Evolutionary conservation across 2,797 vertebrate genomes (phyloP), one percentile per base, ranked within the genome.

Genomic region (Hemitrygon akajei): DNA sequence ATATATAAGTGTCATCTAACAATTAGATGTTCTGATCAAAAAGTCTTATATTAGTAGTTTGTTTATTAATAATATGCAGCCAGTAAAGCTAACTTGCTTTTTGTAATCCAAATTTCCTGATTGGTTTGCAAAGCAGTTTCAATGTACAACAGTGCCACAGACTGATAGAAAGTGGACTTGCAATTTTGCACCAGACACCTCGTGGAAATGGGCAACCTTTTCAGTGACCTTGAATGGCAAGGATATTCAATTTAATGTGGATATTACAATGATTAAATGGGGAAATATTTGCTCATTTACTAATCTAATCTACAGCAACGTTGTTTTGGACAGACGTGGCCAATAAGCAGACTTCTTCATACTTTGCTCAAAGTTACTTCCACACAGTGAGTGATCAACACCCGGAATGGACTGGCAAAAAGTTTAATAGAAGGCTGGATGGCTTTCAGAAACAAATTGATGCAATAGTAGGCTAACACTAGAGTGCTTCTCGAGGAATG

Each of bases 111-210:
- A 56, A 76, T 93, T 56, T 58, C 47, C 34, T 93, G 22, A 76
- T 30, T 92, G 22, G 71, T 7, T 11, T 14, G 69, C 22, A 27
- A 22, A 47, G 91, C 47, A 58, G 69, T 56, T 76, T 27, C 25
- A 75, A 75, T 47, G 69, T 56, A 18, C 91, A 93, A 93, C 40
- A 93, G 91, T 76, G 66, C 91, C 91, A 56, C 71, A 56, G 47
- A 71, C 71, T 76, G 91, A 56, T 75, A 11, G 22, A 27, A 76
- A 73, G 75, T n/a, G 25, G 71, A 75, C 12, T 30, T 75, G 69
- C 91, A 92, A 25, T 14, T 66, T 56, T 47, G 40, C 25, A 47
- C 11, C 34, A 10, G 18, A 69, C n/a, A 66, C 18, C 86, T 18
- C 5, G 89, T 69, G 60, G 89, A 89, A 89, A 22, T 60, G 34